Evolutionary conservation across 2,113 vertebrate genomes (phyloP).

Genomic region (Regulus satrapa): DNA sequence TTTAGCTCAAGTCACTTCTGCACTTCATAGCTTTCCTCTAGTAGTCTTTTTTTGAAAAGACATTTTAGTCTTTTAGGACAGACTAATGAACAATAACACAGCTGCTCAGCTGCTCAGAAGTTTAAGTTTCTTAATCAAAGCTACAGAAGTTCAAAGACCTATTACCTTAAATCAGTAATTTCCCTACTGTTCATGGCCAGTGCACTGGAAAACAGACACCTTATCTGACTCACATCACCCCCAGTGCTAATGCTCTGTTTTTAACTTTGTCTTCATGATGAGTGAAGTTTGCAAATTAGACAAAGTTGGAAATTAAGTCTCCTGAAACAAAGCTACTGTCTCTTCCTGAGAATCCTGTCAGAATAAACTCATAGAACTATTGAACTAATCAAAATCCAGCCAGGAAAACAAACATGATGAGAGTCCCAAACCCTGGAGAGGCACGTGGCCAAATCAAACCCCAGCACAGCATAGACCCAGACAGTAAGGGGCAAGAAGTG

Average conservation of each 20-base stretch:
- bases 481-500: background rate
- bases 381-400: background rate
- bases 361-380: background rate
- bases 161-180: slow-evolving; percentile 71
- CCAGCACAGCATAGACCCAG: background rate
- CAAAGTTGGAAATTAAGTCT: background rate
- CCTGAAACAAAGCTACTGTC: background rate
- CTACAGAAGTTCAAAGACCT: slow-evolving; percentile 23
- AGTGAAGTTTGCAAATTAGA: background rate
- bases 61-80: slow-evolving; percentile 29
- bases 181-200: slow-evolving; percentile 66
- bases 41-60: slow-evolving; percentile 10
- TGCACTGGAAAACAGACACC: slow-evolving; percentile 50
- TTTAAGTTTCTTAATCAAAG: slow-evolving; percentile 45
- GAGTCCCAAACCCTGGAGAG: background rate
- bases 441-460: background rate
- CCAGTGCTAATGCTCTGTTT: background rate
- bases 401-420: background rate
- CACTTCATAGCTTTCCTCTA: background rate
- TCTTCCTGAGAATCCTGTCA: background rate
- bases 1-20: background rate
- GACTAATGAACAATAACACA: background rate
- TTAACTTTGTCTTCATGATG: slow-evolving; percentile 38
- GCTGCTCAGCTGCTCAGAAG: slow-evolving; percentile 15
- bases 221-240: background rate